Evolutionary conservation across 1,140 invertebrate genomes (phyloP), one percentile per base, ranked within the genome.

Genomic region (Eriocheir sinensis): DNA sequence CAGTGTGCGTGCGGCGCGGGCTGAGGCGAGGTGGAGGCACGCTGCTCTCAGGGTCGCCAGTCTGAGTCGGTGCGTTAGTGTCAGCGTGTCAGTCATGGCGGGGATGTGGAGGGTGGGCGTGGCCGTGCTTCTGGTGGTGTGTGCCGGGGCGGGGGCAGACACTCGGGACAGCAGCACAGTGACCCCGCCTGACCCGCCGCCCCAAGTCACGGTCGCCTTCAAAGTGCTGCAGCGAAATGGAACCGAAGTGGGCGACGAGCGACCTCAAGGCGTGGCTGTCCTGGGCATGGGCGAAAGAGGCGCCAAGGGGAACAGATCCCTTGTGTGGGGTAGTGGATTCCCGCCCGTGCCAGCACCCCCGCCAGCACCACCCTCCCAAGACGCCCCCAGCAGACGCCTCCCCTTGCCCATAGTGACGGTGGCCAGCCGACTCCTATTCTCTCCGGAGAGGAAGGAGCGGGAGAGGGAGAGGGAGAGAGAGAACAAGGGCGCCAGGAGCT

Each of bases 351-450:
- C 17, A 30, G 21, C 17, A 34, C 44, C 53, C n/a, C 2, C 44
- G 44, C 41, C 30, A 3, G 72, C 79, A 17, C 2, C 27, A 0
- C 21, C 27, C 36, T 48, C 36, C 12, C 85, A 38, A 12, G 72
- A 30, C n/a, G 3, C 92, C 40, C 12, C 48, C 2, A 6, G 34
- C 79, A 79, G 53, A 0, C 40, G 9, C 40, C 36, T 90, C 38
- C 94, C 94, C 0, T 53, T 72, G 34, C 94, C 94, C 8, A 48
- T 94, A 17, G 94, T 94, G 34, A 94, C 94, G 27, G 80, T 94
- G n/a, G 27, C 94, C 80, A 94, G 94, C 21, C 89, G 94, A 21
- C 44, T 94, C n/a, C 32, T 94, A 48, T 94, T 34, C 86, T 40
- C 44, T 17, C 60, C 60, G 36, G 83, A 34, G 6, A 80, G 38